Evolutionary conservation across 2,113 vertebrate genomes (phyloP), one percentile per base, ranked within the genome.

Genomic region (Nyctibius bracteatus): DNA sequence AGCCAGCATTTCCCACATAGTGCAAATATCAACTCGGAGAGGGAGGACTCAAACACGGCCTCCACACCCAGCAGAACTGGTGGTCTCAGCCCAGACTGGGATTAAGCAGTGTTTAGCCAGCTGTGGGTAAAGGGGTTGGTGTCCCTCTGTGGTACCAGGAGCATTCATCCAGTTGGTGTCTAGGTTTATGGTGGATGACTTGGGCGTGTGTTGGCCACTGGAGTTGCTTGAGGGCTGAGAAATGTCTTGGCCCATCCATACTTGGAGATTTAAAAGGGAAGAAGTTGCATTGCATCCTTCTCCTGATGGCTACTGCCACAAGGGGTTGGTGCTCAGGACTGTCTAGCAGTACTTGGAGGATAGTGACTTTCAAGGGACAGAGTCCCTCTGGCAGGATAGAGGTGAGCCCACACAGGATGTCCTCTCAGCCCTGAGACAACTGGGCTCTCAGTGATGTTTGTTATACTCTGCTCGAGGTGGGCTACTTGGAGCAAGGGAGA

Each of bases 61-160:
- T n/a, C 63, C 52, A 8, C 63, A 1, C 33, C 82, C 87, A 9
- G 3, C 14, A 61, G 80, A 35, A 8, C 14, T 13, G 17, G 20
- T 4, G 31, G 7, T 14, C 57, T 30, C 0, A 0, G 20, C 72
- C 78, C 33, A 4, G 12, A 0, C 35, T 0, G 14, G 85, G 88
- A 11, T 87, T 46, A 70, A 74, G 70, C 1, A 1, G 4, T 17
- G 58, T 44, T 94, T 3, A 6, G 30, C 23, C 77, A 70, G 71
- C 81, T 75, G 81, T 16, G 52, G 58, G 30, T 28, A 5, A 28
- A 67, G 43, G 51, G 10, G 5, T 55, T 8, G 74, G 12, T 75
- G 82, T 85, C n/a, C 33, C 25, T 11, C 3, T 33, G 39, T 2
- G 14, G n/a, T 43, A 72, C 37, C 27, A 9, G 59, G 23, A 35